Evolutionary conservation across 1,140 invertebrate genomes (phyloP).

Genomic region (Eciton burchellii): DNA sequence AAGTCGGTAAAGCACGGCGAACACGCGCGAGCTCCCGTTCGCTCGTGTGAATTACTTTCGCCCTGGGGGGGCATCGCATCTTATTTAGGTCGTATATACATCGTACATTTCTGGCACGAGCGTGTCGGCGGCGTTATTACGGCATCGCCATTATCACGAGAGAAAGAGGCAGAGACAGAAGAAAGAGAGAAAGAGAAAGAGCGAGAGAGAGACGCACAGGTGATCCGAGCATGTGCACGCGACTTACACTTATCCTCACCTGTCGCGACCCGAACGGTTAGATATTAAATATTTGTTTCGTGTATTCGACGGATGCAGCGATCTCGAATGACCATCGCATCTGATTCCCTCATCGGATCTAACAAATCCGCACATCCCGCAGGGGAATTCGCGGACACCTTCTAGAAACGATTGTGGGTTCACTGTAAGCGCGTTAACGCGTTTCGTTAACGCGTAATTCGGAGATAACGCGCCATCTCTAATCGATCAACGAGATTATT

Average conservation of each 20-base stretch:
- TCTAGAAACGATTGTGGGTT: too few relatives aligned
- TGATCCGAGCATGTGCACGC: constrained; percentile 56
- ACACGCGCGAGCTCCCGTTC: constrained; percentile 20
- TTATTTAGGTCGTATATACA: constrained; percentile 86
- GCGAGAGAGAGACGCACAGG: constrained; percentile 54
- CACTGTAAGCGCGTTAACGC: too few relatives aligned
- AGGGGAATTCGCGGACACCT: too few relatives aligned
- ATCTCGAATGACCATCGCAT: neutral
- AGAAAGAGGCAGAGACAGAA: constrained; percentile 30
- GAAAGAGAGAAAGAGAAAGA: constrained; percentile 23
- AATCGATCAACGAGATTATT: too few relatives aligned
- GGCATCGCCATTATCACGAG: constrained; percentile 66
- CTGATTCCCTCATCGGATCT: constrained; percentile 17
- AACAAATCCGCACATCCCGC: neutral
- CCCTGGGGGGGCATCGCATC: constrained; percentile 85
- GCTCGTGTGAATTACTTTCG: constrained; percentile 85
- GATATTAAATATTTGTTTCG: constrained; percentile 28
- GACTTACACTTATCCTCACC: constrained; percentile 35
- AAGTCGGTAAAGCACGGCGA: constrained; percentile 53
- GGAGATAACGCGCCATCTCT: too few relatives aligned
- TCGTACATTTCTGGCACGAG: constrained; percentile 77
- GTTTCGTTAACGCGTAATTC: too few relatives aligned
- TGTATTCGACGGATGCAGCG: neutral
- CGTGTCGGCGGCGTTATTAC: constrained; percentile 73
- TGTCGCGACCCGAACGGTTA: constrained; percentile 16